Evolutionary conservation across 2,797 vertebrate genomes (phyloP).

Genomic region (Tolypeutes matacus): DNA sequence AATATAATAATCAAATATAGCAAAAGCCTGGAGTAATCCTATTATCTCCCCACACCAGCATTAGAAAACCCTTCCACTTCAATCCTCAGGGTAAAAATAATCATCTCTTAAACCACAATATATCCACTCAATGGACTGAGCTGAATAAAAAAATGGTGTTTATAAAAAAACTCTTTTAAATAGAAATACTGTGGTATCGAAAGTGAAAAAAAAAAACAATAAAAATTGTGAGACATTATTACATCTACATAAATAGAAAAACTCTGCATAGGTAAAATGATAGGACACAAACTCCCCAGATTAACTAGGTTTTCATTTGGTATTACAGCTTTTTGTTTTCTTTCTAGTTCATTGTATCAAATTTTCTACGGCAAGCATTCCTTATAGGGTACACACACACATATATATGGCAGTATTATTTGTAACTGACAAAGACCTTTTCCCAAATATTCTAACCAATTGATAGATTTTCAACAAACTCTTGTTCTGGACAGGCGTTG

Average conservation of each 20-base stretch:
- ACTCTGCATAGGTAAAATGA: not conserved
- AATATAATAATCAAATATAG: not conserved
- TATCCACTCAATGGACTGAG: not conserved
- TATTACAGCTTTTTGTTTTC: not conserved
- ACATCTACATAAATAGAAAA: not conserved
- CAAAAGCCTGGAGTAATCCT: not conserved
- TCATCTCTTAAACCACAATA: not conserved
- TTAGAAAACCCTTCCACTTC: not conserved
- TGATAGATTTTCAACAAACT: not conserved
- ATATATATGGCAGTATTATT: not conserved
- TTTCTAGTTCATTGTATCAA: not conserved
- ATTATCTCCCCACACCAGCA: not conserved
- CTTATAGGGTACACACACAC: not conserved
- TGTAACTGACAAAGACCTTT: not conserved
- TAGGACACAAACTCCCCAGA: rapidly evolving
- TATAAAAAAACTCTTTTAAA: not conserved
- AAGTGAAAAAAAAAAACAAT: not conserved
- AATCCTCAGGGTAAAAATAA: not conserved
- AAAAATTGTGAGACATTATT: not conserved
- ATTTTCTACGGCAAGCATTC: not conserved
- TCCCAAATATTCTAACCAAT: not conserved
- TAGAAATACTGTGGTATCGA: not conserved
- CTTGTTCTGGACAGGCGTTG: conserved; percentile 85
- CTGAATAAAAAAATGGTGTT: not conserved
- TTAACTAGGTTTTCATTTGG: not conserved